Evolutionary conservation across 1,140 invertebrate species (phyloP), one percentile per base, ranked within the genome.

Genomic region (Spodoptera litura): DNA sequence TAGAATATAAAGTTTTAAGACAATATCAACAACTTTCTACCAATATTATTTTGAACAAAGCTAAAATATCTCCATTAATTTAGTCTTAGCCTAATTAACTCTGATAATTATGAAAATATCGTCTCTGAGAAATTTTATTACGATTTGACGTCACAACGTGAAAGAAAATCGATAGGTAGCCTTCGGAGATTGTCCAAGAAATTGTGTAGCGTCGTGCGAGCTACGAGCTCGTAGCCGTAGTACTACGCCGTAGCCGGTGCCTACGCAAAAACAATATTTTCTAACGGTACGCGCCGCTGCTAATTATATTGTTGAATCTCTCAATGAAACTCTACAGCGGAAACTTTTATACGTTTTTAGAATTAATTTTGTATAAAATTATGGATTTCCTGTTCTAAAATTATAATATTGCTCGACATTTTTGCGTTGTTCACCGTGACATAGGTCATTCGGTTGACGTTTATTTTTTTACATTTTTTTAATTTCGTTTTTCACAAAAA

Each of bases 181-280:
- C 49, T 70, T 52, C 20, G n/a, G 35, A 68, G 38, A 49, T 31
- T 61, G 58, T 75, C 49, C 66, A 75, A 75, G 73, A 52, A 64
- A 51, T 64, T 35, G 44, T 27, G 58, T 27, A 61, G 73, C 38
- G 58, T 8, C 11, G 49, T 64, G 59, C 38, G 49, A 52, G 68
- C 59, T 81, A 66, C 68, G 79, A 12, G 38, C 25, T n/a, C 58
- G 80, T 81, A 82, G 81, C 72, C 82, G 83, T 85, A 85, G 83
- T 87, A 89, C 87, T 89, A 89, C 88, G 83, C 3, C 87, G 88
- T 86, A 87, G 83, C 49, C 79, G 71, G 79, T 49, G 85, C 81
- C 85, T 88, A 88, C 87, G 86, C 80, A 77, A 83, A 75, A 83
- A 84, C 83, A 87, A 87, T 88, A 85, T 86, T 87, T 83, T 83